Conservation (phyloP, 1,140 invertebrate species). For the Physella acuta region DNA sequence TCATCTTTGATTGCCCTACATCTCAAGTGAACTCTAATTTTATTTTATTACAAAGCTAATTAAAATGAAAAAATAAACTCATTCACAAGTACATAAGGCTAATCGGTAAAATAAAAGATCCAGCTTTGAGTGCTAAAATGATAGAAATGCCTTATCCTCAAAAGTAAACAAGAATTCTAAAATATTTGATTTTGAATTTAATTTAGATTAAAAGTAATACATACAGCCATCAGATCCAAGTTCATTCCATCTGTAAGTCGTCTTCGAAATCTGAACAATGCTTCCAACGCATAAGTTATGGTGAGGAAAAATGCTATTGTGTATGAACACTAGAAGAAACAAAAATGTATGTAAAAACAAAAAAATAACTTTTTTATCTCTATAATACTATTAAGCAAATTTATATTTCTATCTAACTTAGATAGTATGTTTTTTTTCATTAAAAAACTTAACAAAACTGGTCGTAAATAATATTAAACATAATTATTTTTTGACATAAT, state of each 20-base stretch:
- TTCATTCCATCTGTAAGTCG: slow-evolving; percentile 2
- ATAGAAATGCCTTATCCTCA: background rate
- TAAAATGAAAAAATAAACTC: background rate
- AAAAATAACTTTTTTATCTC: too few relatives aligned
- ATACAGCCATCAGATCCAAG: slow-evolving; percentile 1
- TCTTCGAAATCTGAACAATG: slow-evolving; percentile 15
- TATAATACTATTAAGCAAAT: background rate
- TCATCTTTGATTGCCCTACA: too few relatives aligned
- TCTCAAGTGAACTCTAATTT: too few relatives aligned
- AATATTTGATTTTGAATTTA: background rate
- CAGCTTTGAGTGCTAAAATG: background rate
- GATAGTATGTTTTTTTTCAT: background rate
- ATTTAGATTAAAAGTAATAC: background rate
- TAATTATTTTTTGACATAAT: too few relatives aligned
- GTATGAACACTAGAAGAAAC: slow-evolving; percentile 16
- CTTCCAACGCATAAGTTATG: slow-evolving; percentile 10
- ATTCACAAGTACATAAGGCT: background rate
- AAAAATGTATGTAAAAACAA: slow-evolving; percentile 1
- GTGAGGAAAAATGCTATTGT: slow-evolving; percentile 22
- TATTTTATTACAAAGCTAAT: background rate
- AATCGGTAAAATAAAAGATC: background rate
- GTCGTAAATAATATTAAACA: too few relatives aligned
- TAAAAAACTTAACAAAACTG: background rate
- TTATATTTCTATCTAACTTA: background rate
- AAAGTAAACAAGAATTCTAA: background rate